Evolutionary conservation across 2,888 invertebrate species (phyloP), one percentile per base, ranked within the genome.

Genomic region (Augochlorella aurata): DNA sequence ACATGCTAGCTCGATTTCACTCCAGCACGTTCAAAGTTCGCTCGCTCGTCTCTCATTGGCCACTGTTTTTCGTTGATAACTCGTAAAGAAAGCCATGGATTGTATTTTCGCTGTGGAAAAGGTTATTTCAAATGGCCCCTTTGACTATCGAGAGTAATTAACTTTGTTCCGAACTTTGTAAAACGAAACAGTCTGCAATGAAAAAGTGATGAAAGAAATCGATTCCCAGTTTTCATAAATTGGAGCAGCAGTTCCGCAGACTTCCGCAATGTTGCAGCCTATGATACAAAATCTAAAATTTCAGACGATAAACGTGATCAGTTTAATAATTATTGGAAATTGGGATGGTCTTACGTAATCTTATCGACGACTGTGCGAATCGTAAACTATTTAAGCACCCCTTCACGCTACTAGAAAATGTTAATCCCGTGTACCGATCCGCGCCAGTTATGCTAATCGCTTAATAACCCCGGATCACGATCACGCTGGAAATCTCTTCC

Each of bases 301-400:
- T 24, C 18, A 24, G 18, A 16, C 45, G 24, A 45, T 44, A 54
- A 16, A 16, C 16, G 58, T 16, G 21, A 52, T 21, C 10, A 38
- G 61, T 61, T 74, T 81, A 81, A 84, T 74, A 76, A 76, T 65
- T 81, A 77, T 78, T 50, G 65, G 74, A 70, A 80, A 68, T 58
- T 79, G 14, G 29, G 21, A 75, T 47, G 61, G 38, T 66, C 44
- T 63, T 38, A n/a, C 69, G 65, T 83, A 85, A 85, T 85, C 65
- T 79, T 68, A 77, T 81, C 73, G 67, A 81, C 72, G 61, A 67
- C 21, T 66, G 50, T 54, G 74, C 54, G 75, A 79, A 79, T 79
- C 63, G 79, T 83, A 81, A 83, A 83, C 63, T 63, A 63, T 71
- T 80, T 81, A 81, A 78, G 63, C 50, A 38, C 45, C 54, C 12